Conservation (phyloP, 2,888 invertebrate species). For the Acanthosoma haemorrhoidale region DNA sequence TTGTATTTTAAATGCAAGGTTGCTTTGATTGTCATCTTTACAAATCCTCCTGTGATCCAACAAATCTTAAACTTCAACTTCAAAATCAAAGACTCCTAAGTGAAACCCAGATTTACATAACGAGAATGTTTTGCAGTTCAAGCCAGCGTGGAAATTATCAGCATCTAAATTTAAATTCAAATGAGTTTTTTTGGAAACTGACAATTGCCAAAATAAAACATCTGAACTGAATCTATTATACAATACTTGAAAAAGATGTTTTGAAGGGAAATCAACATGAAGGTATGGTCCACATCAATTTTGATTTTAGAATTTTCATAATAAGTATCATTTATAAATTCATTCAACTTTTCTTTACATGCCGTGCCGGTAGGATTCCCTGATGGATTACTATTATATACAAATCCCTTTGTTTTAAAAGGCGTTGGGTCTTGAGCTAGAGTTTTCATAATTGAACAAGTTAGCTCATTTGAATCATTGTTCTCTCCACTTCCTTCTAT, state of each 20-base stretch:
- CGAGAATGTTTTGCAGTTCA: slow-evolving; percentile 48
- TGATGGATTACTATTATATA: slow-evolving; percentile 70
- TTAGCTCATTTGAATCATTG: slow-evolving; percentile 37
- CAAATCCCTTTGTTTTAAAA: slow-evolving; percentile 74
- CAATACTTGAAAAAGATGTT: slow-evolving; percentile 83
- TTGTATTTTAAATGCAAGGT: slow-evolving; percentile 60
- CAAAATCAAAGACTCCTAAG: slow-evolving; percentile 54
- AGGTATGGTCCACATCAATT: slow-evolving; percentile 70
- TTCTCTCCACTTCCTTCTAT: slow-evolving; percentile 41
- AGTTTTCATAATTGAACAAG: slow-evolving; percentile 42
- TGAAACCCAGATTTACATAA: slow-evolving; percentile 67
- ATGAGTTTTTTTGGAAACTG: slow-evolving; percentile 52
- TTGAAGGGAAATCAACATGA: slow-evolving; percentile 71
- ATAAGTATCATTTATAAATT: slow-evolving; percentile 72
- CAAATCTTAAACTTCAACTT: too few relatives aligned
- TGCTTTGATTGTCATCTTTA: slow-evolving; percentile 49
- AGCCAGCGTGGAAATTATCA: slow-evolving; percentile 1
- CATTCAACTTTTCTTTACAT: slow-evolving; percentile 71
- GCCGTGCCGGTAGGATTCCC: slow-evolving; percentile 65
- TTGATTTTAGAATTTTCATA: slow-evolving; percentile 62
- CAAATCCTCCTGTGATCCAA: neutral
- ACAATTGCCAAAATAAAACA: slow-evolving; percentile 77
- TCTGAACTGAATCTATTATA: slow-evolving; percentile 86
- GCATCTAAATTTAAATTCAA: slow-evolving; percentile 20
- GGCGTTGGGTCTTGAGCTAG: slow-evolving; percentile 60